phyloP scores from a whole-genome alignment of 2,888 invertebrate species.

The Heliothis peltigera region DNA sequence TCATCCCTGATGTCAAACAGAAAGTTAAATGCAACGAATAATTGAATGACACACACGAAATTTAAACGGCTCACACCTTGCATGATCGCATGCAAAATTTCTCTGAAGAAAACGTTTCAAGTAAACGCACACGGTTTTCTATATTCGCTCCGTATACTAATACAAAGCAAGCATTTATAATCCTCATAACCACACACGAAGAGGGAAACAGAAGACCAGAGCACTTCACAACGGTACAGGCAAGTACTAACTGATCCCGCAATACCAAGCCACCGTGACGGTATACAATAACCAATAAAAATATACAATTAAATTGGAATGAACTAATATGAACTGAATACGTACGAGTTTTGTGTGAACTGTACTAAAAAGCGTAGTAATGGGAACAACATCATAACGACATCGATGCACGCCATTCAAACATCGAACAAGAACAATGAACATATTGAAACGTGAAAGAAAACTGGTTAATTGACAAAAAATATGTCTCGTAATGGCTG shows the following conservation, averaged over 20 bases:
- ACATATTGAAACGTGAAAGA: conserved; percentile 61
- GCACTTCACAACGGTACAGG: conserved; percentile 24
- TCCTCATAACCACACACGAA: conserved; percentile 30
- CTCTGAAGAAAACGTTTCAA: conserved; percentile 1
- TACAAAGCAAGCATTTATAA: conserved; percentile 10
- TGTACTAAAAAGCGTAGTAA: conserved; percentile 68
- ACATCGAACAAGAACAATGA: conserved; percentile 64
- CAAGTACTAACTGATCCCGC: conserved; percentile 38
- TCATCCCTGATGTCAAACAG: conserved; percentile 16
- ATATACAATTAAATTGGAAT: conserved; percentile 53
- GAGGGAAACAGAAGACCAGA: conserved; percentile 17
- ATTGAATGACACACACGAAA: conserved; percentile 20
- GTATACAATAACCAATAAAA: conserved; percentile 58
- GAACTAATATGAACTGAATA: conserved; percentile 59
- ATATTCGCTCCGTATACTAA: not conserved
- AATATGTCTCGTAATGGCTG: conserved; percentile 35
- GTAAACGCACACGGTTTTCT: conserved; percentile 6
- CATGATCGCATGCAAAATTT: conserved; percentile 26
- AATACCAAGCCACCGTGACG: conserved; percentile 53
- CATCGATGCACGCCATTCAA: conserved; percentile 62
- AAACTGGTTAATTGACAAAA: conserved; percentile 60
- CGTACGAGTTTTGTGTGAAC: conserved; percentile 71
- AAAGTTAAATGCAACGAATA: conserved; percentile 39
- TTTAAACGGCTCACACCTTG: conserved; percentile 10
- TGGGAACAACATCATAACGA: conserved; percentile 62